Base-by-base conservation (phyloP, 2,888 invertebrate species). In the Frankliniella intonsa region DNA sequence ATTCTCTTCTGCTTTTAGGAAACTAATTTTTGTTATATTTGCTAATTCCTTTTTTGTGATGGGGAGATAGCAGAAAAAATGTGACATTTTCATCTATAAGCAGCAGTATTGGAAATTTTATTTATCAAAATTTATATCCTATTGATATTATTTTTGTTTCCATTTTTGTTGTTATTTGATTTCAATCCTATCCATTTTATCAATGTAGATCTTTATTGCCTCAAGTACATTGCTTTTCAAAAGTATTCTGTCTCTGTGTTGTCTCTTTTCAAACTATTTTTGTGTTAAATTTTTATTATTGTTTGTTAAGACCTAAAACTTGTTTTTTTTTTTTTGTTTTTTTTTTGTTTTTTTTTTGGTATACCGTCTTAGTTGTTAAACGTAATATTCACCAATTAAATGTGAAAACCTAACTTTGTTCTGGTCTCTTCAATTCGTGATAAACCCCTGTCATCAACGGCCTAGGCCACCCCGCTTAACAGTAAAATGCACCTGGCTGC, bases 251-350 rank as follows among this genome's bases (percentile, higher is more conserved):
- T 62, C 62, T 62, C 62, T 17, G 69, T 76, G 69, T 25, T 76
- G 22, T 76, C 69, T 76, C 69, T 76, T 38, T 12, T 76, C 69
- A 25, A 76, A 76, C 69, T 22, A 76, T 25, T 76, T 76, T 76
- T 76, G 9, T 76, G 69, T 76, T 76, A 22, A 11, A 25, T 22
- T 76, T 76, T 76, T 22, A 76, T 10, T 12, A 76, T 22, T 38
- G 38, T 38, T 76, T 76, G 25, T 25, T 76, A 25, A 76, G 69
- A 76, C 25, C 69, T 76, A 25, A 76, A 76, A n/a, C 69, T 22
- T 69, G 25, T 76, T 76, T 76, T 22, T 12, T 12, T 62, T 14
- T n/a, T 62, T 62, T 22, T 69, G 25, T 76, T 76, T 76, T 22
- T 12, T 12, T n/a, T n/a, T 55, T 14, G 55, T 76, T 76, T 22